Conservation (phyloP, 2,888 invertebrate genomes). For the Agriotes lineatus region DNA sequence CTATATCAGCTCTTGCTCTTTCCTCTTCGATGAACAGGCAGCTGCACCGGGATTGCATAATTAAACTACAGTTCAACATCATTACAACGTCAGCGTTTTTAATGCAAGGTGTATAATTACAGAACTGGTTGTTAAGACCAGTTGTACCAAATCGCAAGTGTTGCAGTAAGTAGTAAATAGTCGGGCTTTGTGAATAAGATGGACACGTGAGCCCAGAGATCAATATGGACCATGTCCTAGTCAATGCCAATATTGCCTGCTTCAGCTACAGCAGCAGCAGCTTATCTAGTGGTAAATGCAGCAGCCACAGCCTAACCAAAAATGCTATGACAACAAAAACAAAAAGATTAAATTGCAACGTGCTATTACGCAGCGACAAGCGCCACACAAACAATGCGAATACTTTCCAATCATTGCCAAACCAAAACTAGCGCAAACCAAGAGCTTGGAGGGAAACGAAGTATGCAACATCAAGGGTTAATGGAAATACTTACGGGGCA, state of each 20-base stretch:
- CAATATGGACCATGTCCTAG: slow-evolving; percentile 43
- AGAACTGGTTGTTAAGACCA: background rate
- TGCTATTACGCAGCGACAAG: too few relatives aligned
- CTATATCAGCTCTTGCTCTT: background rate
- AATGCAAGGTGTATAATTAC: background rate
- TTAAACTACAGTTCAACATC: background rate
- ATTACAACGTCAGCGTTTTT: slow-evolving; percentile 2
- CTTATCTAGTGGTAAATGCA: too few relatives aligned
- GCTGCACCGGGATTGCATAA: slow-evolving; percentile 12
- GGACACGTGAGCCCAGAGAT: slow-evolving; percentile 35
- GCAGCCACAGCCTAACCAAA: background rate
- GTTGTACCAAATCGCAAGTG: background rate
- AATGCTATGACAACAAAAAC: background rate
- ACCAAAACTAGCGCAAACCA: background rate
- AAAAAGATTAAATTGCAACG: background rate
- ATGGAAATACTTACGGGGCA: slow-evolving; percentile 30
- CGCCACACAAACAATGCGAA: background rate
- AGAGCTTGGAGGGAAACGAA: slow-evolving; percentile 3
- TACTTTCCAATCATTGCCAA: background rate
- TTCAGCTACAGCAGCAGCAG: background rate
- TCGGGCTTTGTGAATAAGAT: background rate
- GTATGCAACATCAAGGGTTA: slow-evolving; percentile 11
- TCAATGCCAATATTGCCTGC: slow-evolving; percentile 6
- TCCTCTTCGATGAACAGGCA: background rate
- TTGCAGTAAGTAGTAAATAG: background rate